Evolutionary conservation across 2,797 vertebrate genomes (phyloP).

Genomic region (Hephaestus fuliginosus): DNA sequence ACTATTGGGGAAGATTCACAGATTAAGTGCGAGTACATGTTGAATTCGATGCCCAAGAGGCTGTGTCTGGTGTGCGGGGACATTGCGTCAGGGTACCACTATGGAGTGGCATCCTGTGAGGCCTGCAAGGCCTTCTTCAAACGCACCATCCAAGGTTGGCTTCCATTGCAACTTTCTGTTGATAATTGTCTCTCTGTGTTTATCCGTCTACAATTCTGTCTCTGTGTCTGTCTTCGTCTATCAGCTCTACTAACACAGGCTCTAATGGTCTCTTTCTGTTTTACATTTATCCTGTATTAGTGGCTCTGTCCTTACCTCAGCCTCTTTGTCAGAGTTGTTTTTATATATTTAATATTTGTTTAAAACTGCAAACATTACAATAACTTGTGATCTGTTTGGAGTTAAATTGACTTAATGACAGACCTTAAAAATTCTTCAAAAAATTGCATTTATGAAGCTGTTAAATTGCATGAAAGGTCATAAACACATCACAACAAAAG

Average conservation of each 20-base stretch:
- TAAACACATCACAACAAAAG: not conserved
- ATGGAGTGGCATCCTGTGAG: constrained; percentile 98
- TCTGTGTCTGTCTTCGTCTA: not conserved
- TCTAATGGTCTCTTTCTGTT: not conserved
- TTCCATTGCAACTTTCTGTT: constrained; percentile 70
- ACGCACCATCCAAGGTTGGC: constrained; percentile 99
- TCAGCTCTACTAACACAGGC: not conserved
- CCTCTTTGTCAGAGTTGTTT: not conserved
- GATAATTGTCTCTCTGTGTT: not conserved
- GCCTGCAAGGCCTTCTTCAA: constrained; percentile 99
- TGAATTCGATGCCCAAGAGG: constrained; percentile 99
- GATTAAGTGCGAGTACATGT: constrained; percentile 99
- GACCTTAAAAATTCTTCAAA: no score
- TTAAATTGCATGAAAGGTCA: not conserved
- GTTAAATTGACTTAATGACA: not conserved
- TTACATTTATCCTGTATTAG: not conserved
- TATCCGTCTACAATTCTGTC: not conserved
- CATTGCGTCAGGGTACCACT: constrained; percentile 99
- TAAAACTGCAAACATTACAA: no score
- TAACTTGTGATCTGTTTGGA: not conserved
- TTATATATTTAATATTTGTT: no score
- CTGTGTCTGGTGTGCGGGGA: constrained; percentile 99
- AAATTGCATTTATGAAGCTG: not conserved
- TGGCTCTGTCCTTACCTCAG: not conserved
- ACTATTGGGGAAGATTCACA: constrained; percentile 98